Conservation (phyloP, 2,113 vertebrate species). For the Phrynosoma blainvillii region DNA sequence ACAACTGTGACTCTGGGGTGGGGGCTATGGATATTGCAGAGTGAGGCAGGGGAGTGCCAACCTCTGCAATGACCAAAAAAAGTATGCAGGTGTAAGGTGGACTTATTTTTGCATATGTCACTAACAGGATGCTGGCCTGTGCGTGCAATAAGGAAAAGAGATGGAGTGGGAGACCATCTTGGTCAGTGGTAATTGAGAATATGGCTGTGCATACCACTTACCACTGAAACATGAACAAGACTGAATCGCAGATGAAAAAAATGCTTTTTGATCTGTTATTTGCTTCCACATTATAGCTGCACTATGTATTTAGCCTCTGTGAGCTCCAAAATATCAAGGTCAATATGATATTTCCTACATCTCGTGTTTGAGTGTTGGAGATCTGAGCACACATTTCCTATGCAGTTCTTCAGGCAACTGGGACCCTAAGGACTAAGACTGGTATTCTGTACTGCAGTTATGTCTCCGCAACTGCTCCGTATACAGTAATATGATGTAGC, state of each 20-base stretch:
- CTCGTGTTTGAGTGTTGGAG: neutral
- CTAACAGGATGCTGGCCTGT: neutral
- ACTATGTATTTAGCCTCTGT: neutral
- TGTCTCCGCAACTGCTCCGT: too few species aligned
- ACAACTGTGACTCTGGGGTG: too few species aligned
- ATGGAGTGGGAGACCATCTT: too few species aligned
- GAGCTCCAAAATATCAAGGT: neutral
- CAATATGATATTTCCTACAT: neutral
- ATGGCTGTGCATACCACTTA: neutral
- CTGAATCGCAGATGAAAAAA: neutral
- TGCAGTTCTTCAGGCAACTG: neutral
- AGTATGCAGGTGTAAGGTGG: neutral
- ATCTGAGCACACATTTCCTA: neutral
- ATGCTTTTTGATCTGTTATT: neutral
- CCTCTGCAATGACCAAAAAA: too few species aligned
- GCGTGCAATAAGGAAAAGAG: accelerated
- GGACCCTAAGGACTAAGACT: neutral
- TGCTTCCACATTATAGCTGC: neutral
- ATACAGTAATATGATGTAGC: too few species aligned
- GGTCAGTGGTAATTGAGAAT: neutral
- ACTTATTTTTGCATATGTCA: neutral
- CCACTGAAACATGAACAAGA: neutral
- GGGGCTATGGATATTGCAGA: too few species aligned
- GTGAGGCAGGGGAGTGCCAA: too few species aligned
- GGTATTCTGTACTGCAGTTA: too few species aligned